phyloP scores from a whole-genome alignment of 2,888 invertebrate species.

The Graphium colonna region DNA sequence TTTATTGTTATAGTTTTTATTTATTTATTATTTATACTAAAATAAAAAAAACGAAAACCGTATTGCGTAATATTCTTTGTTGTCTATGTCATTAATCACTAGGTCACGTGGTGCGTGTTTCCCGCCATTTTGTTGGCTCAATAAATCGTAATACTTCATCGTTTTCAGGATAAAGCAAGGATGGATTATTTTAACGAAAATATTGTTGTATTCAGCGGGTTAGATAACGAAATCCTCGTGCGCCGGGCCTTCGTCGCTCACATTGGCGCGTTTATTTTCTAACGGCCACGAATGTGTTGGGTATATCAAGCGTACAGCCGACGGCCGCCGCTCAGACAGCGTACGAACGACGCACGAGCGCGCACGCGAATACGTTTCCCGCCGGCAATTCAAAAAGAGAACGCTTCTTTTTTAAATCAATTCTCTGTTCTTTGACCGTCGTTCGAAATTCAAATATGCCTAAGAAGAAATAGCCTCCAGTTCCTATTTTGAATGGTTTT shows the following conservation, averaged over 20 bases:
- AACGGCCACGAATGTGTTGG: slow-evolving; percentile 65
- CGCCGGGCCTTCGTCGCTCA: slow-evolving; percentile 66
- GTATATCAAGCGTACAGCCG: slow-evolving; percentile 57
- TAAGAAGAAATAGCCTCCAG: slow-evolving; percentile 63
- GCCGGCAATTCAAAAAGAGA: slow-evolving; percentile 58
- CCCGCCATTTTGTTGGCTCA: no score
- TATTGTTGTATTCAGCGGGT: slow-evolving; percentile 34
- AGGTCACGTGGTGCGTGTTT: not conserved
- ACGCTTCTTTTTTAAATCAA: slow-evolving; percentile 42
- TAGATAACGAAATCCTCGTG: slow-evolving; percentile 63
- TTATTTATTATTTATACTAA: not conserved
- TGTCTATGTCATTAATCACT: not conserved
- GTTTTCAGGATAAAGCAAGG: no score
- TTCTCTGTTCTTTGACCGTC: slow-evolving; percentile 34
- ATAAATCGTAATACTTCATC: no score
- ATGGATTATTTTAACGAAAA: no score
- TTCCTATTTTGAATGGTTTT: slow-evolving; percentile 1
- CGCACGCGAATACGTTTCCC: slow-evolving; percentile 54
- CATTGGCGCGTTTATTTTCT: slow-evolving; percentile 69
- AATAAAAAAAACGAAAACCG: no score
- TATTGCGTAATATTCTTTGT: no score
- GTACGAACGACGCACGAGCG: slow-evolving; percentile 55
- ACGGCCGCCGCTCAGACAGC: slow-evolving; percentile 66
- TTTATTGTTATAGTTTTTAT: no score
- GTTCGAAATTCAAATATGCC: slow-evolving; percentile 51